Percentiles rank a stretch among this genome's conserved stretches.
These are phyloP conservation scores for Druon quercuslanigerum DNA, from an alignment of 1,140 invertebrate genomes.

Conservation along the genomic window DNA sequence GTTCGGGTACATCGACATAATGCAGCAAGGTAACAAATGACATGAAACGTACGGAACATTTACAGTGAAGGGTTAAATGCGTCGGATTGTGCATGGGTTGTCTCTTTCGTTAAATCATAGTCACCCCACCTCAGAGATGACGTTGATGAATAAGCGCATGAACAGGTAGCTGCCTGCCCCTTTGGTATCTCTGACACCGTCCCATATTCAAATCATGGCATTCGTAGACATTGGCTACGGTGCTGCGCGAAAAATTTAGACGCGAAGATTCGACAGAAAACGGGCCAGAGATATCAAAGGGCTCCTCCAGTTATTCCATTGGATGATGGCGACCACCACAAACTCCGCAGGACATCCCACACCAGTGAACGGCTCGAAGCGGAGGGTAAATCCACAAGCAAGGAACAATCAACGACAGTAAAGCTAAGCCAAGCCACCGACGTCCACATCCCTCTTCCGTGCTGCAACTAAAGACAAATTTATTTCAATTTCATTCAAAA, in stretches of 20 bases:
- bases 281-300: conserved; percentile 73
- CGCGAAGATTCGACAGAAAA: conserved; percentile 58
- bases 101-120: conserved; percentile 8
- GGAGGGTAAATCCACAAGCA: conserved; percentile 96
- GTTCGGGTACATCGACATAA: conserved; percentile 54
- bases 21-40: conserved; percentile 57
- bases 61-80: conserved; percentile 54
- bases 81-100: conserved; percentile 32
- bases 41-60: conserved; percentile 63
- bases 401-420: conserved; percentile 91
- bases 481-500: too few species aligned
- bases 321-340: conserved; percentile 91
- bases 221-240: conserved; percentile 70
- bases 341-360: conserved; percentile 84
- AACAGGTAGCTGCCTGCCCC: conserved; percentile 71
- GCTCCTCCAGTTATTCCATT: conserved; percentile 74
- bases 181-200: conserved; percentile 73
- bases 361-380: conserved; percentile 88
- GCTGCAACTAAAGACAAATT: conserved; percentile 71
- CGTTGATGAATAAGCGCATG: conserved; percentile 71
- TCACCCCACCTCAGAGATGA: conserved; percentile 61
- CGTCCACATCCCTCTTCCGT: conserved; percentile 77
- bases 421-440: conserved; percentile 88
- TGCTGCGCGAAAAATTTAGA: conserved; percentile 46
- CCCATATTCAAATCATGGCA: conserved; percentile 69